Conservation (phyloP, 2,113 vertebrate genomes). For the Odontophorus gujanensis region DNA sequence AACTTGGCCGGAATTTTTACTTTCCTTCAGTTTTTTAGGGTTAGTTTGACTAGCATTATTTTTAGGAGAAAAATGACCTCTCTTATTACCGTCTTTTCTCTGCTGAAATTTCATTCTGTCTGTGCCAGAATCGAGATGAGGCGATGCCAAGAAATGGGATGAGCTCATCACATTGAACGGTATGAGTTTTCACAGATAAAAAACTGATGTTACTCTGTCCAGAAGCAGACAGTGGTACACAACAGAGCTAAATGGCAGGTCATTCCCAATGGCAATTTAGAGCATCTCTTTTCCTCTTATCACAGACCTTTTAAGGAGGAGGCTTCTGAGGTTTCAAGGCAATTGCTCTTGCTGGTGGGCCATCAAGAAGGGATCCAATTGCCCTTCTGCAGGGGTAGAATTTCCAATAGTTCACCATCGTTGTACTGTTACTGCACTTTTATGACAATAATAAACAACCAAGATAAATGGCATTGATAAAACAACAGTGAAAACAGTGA, state of each 20-base stretch:
- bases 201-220: not conserved
- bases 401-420: slow-evolving; percentile 48
- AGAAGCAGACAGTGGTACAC: not conserved
- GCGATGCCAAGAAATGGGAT: slow-evolving; percentile 67
- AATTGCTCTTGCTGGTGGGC: not conserved
- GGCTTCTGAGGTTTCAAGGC: not conserved
- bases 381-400: slow-evolving; percentile 34
- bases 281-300: not conserved
- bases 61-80: slow-evolving; percentile 75
- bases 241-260: not conserved
- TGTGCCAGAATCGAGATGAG: slow-evolving; percentile 49
- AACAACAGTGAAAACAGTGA: not conserved
- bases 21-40: slow-evolving; percentile 21
- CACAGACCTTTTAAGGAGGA: not conserved
- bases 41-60: slow-evolving; percentile 60
- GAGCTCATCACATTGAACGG: slow-evolving; percentile 64
- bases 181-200: slow-evolving; percentile 61
- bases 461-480: not conserved
- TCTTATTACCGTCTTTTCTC: slow-evolving; percentile 63
- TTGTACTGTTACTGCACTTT: slow-evolving; percentile 46
- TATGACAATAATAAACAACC: not conserved
- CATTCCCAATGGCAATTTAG: not conserved
- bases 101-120: slow-evolving; percentile 62
- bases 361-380: not conserved
- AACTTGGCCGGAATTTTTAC: slow-evolving; percentile 13